Conservation (phyloP, 2,797 vertebrate genomes). For the Galagoides demidoff region DNA sequence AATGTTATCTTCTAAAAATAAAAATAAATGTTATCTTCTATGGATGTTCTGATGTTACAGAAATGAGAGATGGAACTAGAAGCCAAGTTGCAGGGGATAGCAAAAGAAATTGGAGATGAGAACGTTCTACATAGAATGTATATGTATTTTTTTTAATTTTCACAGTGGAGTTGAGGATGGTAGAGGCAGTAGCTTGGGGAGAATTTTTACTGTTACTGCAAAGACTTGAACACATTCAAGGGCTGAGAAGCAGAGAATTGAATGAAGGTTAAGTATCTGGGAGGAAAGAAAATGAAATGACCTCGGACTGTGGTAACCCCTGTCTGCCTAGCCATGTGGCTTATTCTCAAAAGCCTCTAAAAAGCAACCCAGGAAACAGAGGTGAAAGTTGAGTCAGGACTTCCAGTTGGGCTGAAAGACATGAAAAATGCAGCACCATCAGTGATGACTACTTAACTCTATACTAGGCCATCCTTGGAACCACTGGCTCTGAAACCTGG, state of each 20-base stretch:
- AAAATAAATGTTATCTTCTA: neutral
- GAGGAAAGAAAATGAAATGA: conserved; percentile 19
- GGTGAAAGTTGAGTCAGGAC: neutral
- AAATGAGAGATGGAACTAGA: conserved; percentile 24
- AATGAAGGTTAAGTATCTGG: neutral
- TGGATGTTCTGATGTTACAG: neutral
- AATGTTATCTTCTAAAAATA: neutral
- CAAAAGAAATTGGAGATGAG: neutral
- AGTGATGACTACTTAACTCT: neutral
- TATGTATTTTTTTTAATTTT: neutral
- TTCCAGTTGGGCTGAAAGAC: neutral
- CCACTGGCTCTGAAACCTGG: neutral
- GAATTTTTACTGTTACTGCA: conserved; percentile 41
- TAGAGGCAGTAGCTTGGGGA: neutral
- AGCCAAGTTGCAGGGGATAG: neutral
- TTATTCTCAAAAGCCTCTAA: conserved; percentile 14
- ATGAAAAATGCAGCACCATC: neutral
- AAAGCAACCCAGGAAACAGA: conserved; percentile 14
- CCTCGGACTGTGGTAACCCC: neutral
- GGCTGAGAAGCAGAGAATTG: neutral
- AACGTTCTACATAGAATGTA: neutral
- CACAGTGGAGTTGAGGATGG: neutral
- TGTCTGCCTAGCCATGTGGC: neutral
- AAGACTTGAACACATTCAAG: neutral
- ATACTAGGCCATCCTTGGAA: neutral